These are phyloP conservation scores for Psittacula cyanocephala DNA, from an alignment of 2,113 vertebrate species.

Conservation along the genomic window DNA sequence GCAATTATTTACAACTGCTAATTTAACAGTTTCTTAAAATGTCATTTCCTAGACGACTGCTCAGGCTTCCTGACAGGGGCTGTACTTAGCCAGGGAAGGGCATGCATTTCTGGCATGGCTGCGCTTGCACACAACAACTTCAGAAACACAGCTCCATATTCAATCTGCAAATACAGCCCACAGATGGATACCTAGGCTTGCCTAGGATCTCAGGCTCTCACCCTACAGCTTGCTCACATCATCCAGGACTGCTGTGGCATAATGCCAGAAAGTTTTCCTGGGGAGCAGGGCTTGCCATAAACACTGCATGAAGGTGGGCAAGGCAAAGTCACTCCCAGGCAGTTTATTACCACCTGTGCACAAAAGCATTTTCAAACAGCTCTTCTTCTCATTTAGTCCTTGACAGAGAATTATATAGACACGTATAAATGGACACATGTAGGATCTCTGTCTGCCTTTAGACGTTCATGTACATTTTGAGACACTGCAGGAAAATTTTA, in stretches of 20 bases:
- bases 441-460: not conserved
- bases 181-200: fast-evolving
- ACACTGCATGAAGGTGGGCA: fast-evolving
- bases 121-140: not conserved
- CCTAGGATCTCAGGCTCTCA: not conserved
- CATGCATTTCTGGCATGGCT: not conserved
- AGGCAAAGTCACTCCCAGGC: not conserved
- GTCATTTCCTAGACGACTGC: not conserved
- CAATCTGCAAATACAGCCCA: fast-evolving
- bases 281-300: not conserved
- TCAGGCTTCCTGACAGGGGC: not conserved
- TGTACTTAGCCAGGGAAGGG: not conserved
- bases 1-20: not conserved
- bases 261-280: not conserved
- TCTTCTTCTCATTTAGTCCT: not conserved
- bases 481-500: not conserved
- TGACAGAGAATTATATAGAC: not conserved
- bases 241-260: fast-evolving
- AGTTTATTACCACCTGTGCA: not conserved
- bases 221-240: not conserved
- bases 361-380: not conserved
- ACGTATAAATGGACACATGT: not conserved
- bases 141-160: not conserved
- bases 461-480: fast-evolving
- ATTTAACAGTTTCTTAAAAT: slow-evolving; percentile 2